These are phyloP conservation scores for Halichoeres trimaculatus DNA, from an alignment of 2,113 vertebrate genomes.

Conservation along the genomic window DNA sequence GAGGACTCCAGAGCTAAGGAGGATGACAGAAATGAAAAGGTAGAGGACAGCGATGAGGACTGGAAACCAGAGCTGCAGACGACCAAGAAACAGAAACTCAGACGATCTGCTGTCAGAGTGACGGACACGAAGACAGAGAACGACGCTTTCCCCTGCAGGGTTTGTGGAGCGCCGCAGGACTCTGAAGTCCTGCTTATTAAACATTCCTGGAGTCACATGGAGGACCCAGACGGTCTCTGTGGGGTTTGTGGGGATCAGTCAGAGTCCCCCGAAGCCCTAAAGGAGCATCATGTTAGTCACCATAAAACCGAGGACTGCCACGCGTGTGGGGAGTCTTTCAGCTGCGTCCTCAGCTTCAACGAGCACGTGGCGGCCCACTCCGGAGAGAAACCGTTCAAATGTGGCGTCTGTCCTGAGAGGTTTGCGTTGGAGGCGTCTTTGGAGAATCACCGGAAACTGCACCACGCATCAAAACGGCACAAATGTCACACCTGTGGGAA, in stretches of 20 bases:
- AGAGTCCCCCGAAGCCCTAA: neutral
- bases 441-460: conserved; percentile 26
- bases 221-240: conserved; percentile 25
- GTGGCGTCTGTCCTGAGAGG: neutral
- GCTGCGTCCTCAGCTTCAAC: neutral
- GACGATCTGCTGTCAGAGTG: neutral
- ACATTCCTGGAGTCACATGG: conserved; percentile 41
- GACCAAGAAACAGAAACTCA: neutral
- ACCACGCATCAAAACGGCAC: neutral
- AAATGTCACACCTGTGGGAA: conserved; percentile 27
- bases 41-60: neutral
- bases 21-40: accelerated
- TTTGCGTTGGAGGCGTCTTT: neutral
- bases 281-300: conserved; percentile 19
- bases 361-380: conserved; percentile 30
- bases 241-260: conserved; percentile 35
- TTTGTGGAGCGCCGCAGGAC: conserved; percentile 12
- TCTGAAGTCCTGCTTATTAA: neutral
- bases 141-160: neutral
- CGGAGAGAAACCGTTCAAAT: neutral
- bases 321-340: conserved; percentile 41
- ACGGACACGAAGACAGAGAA: neutral
- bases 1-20: neutral
- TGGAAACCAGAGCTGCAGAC: neutral
- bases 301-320: conserved; percentile 26